Evolutionary conservation across 2,113 vertebrate species (phyloP).

Genomic region (Callaeas wilsoni): DNA sequence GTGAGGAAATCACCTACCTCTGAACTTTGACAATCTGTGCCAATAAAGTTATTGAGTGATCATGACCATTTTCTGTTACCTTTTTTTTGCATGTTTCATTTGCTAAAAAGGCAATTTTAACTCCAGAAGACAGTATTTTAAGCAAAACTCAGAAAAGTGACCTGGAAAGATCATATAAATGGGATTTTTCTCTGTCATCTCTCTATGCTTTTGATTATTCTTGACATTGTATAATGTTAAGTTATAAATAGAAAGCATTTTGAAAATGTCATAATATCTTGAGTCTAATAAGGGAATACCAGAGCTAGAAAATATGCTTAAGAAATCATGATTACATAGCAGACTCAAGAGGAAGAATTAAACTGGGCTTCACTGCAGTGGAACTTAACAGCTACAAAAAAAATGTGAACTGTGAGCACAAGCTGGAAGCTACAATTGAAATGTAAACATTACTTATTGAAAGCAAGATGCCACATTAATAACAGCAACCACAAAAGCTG

Average conservation of each 20-base stretch:
- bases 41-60: not conserved
- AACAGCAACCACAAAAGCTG: not conserved
- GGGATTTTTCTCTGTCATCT: slow-evolving; percentile 17
- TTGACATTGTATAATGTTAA: slow-evolving; percentile 35
- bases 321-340: slow-evolving; percentile 29
- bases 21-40: not conserved
- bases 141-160: slow-evolving; percentile 9
- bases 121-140: not conserved
- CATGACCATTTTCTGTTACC: not conserved
- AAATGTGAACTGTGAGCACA: not conserved
- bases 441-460: not conserved
- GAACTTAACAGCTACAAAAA: not conserved
- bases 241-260: slow-evolving; percentile 45
- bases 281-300: slow-evolving; percentile 18
- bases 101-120: not conserved
- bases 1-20: not conserved
- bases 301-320: slow-evolving; percentile 27
- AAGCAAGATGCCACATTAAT: not conserved
- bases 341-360: slow-evolving; percentile 5
- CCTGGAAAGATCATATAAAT: not conserved
- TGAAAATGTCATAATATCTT: slow-evolving; percentile 41
- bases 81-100: not conserved
- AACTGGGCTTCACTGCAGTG: not conserved
- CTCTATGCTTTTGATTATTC: slow-evolving; percentile 23
- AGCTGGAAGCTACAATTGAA: slow-evolving; percentile 8